A percentile compares a stretch with the other conserved stretches of the same genome.
phyloP scores from a whole-genome alignment of 1,140 invertebrate genomes.

The Heliconius eleuchia region DNA sequence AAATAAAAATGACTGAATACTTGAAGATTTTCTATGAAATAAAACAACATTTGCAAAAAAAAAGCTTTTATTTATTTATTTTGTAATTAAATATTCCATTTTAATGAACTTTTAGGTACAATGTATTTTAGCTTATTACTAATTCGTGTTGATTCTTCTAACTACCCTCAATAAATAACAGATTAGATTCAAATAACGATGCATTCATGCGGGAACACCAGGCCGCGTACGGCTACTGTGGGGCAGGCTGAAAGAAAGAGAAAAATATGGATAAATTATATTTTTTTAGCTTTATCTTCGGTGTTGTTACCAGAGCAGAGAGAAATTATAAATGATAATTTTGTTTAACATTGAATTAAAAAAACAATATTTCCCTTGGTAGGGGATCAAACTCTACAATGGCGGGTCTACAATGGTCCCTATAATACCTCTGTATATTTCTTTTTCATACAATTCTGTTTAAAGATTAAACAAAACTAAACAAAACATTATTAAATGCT shows the following conservation, averaged over 20 bases:
- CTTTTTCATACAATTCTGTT: no score
- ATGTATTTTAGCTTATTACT: neutral
- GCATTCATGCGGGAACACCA: constrained; percentile 85
- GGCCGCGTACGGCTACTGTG: constrained; percentile 71
- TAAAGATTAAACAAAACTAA: no score
- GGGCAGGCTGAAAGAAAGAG: constrained; percentile 83
- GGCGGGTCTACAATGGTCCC: no score
- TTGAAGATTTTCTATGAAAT: neutral
- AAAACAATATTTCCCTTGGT: no score
- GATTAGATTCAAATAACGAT: constrained; percentile 83
- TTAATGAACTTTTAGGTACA: constrained; percentile 2
- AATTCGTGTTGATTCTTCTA: neutral
- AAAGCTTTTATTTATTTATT: constrained; percentile 5
- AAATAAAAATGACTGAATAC: no score
- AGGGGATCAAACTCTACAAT: no score
- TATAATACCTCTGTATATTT: no score
- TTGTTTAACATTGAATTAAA: no score
- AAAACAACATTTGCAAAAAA: neutral
- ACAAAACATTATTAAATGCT: no score
- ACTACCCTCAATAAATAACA: neutral
- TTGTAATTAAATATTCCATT: neutral
- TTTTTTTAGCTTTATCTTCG: constrained; percentile 32
- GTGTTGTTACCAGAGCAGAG: no score
- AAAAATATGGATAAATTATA: constrained; percentile 23
- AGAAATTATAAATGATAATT: no score